A percentile compares a stretch with the other conserved stretches of the same genome.
phyloP scores from a whole-genome alignment of 2,797 vertebrate genomes.

The Sebastes steindachneri region DNA sequence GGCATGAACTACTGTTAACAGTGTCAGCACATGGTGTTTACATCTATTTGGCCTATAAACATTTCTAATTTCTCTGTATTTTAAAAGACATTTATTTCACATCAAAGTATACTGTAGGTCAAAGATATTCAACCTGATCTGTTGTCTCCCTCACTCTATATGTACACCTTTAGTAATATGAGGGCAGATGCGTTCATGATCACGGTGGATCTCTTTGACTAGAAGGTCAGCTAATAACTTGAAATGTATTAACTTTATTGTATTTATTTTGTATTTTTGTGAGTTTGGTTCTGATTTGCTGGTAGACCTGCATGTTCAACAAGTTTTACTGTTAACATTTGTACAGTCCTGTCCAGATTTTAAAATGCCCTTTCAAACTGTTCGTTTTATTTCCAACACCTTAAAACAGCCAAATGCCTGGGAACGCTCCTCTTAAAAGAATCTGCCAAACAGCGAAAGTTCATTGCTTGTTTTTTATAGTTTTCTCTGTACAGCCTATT shows the following conservation, averaged over 20 bases:
- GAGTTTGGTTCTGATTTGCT: conserved; percentile 71
- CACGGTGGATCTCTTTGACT: conserved; percentile 52
- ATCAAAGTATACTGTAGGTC: conserved; percentile 59
- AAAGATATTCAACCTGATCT: conserved; percentile 50
- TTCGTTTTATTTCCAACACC: conserved; percentile 59
- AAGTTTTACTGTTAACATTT: conserved; percentile 68
- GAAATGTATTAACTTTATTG: conserved; percentile 75
- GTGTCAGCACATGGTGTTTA: conserved; percentile 88
- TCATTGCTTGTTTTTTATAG: conserved; percentile 65
- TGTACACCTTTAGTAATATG: conserved; percentile 35
- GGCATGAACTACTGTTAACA: conserved; percentile 89
- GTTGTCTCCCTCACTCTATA: conserved; percentile 32
- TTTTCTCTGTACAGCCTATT: conserved; percentile 69
- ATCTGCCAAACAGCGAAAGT: conserved; percentile 66
- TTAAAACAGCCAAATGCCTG: conserved; percentile 72
- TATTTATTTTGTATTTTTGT: conserved; percentile 81
- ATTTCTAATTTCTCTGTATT: conserved; percentile 76
- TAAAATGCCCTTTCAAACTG: conserved; percentile 56
- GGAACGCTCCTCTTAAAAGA: conserved; percentile 59
- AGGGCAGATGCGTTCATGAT: conserved; percentile 31
- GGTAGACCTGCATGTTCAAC: conserved; percentile 78
- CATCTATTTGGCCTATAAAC: conserved; percentile 65
- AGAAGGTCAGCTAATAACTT: conserved; percentile 72
- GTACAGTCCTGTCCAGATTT: conserved; percentile 73
- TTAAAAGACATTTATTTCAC: conserved; percentile 82